Evolutionary conservation across 2,113 vertebrate genomes (phyloP), one percentile per base, ranked within the genome.

Genomic region (Mirza zaza): DNA sequence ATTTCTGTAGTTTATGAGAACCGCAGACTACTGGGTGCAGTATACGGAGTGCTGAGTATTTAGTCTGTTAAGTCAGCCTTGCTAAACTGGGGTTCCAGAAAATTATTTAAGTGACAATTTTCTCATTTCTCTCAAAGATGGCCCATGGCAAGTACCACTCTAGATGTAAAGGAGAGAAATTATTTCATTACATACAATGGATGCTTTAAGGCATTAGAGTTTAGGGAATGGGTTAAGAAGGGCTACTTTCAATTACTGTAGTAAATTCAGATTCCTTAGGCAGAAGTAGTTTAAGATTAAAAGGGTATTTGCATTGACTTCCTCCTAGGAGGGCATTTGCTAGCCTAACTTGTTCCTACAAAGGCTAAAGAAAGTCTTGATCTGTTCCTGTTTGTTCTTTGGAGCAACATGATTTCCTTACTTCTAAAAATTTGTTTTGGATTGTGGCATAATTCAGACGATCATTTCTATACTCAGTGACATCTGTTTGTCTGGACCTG

Each of bases 391-490:
- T 94, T 93, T 96, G 36, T 94, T 82, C 34, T 84, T 85, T 79
- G 57, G 87, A 75, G 63, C 63, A 84, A 90, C 39, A 70, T 4
- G 17, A 39, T 90, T 93, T 76, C 65, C 95, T 70, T 94, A 90
- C 57, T 52, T 76, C 83, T 42, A 77, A 79, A 94, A 76, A 77
- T 75, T 86, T 93, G 55, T 52, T 97, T 96, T 96, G 71, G 80
- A 5, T 50, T 27, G 32, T 73, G 36, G 59, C 27, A 6, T 90
- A 88, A 86, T 89, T 79, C 11, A 79, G 82, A 63, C 2, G 4
- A 57, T 88, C 39, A 65, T 95, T 83, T 94, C 81, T 87, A 11
- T 87, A 63, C 34, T 61, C 9, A 12, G 39, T 20, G 48, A 75
- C 45, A 42, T 94, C 75, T 93, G 45, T 95, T 76, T 96, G 48